Evolutionary conservation across 2,113 vertebrate genomes (phyloP).

Genomic region (Phoxinus phoxinus): DNA sequence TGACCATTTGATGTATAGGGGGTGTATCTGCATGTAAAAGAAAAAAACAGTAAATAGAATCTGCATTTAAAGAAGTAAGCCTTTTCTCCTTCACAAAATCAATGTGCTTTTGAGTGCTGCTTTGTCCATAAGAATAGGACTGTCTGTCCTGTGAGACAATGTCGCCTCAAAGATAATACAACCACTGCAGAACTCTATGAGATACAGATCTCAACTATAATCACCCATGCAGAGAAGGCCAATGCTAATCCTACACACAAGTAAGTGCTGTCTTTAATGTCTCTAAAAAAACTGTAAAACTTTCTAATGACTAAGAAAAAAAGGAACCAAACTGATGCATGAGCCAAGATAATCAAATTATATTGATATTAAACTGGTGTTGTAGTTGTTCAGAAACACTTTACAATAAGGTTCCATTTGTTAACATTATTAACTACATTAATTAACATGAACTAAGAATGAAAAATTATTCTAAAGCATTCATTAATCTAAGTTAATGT

Average conservation of each 20-base stretch:
- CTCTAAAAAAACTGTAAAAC: no score
- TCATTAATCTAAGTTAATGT: no score
- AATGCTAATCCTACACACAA: background rate
- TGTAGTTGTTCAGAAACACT: no score
- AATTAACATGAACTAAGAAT: no score
- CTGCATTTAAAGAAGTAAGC: background rate
- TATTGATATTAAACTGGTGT: background rate
- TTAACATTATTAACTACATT: no score
- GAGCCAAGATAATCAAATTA: background rate
- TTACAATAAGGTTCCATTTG: no score
- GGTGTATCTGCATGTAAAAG: background rate
- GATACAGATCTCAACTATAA: constrained; percentile 30
- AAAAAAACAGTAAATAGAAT: constrained; percentile 1
- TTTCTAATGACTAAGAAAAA: background rate
- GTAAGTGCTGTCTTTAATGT: background rate
- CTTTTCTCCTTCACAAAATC: constrained; percentile 22
- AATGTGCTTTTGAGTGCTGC: constrained; percentile 16
- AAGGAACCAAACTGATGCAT: background rate
- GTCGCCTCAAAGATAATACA: background rate
- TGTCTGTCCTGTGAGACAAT: background rate
- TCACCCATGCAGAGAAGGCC: background rate
- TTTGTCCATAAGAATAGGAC: constrained; percentile 24
- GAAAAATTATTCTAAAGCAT: no score
- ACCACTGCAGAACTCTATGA: background rate
- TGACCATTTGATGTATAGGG: background rate